Conservation (phyloP, 2,888 invertebrate species). For the Osedax frankpressi region DNA sequence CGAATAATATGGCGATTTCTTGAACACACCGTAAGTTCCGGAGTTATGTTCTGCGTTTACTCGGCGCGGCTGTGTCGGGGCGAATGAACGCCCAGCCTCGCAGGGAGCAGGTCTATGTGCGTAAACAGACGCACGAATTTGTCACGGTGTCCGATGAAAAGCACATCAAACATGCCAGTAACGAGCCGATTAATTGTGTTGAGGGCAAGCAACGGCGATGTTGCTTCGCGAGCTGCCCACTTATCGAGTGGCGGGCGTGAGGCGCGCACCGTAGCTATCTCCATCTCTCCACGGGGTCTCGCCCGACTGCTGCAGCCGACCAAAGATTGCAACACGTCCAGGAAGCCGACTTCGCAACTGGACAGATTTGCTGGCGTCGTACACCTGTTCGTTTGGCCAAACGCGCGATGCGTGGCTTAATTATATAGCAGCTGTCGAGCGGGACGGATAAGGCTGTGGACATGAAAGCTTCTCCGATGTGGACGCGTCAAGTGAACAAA, state of each 20-base stretch:
- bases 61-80: neutral
- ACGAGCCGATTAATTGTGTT: constrained; percentile 7
- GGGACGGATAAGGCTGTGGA: constrained; percentile 3
- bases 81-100: neutral
- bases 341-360: neutral
- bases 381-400: constrained; percentile 6
- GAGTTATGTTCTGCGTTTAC: neutral
- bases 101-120: neutral
- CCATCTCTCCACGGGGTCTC: neutral
- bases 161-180: neutral
- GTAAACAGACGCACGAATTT: constrained; percentile 5
- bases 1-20: constrained; percentile 5
- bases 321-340: constrained; percentile 8
- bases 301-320: neutral
- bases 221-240: constrained; percentile 5
- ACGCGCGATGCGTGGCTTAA: constrained; percentile 2
- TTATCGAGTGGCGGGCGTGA: neutral
- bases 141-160: constrained; percentile 11
- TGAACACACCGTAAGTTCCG: neutral
- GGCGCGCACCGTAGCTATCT: neutral
- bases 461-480: neutral
- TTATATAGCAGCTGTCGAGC: neutral
- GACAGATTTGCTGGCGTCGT: constrained; percentile 2
- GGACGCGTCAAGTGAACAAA: constrained; percentile 2
- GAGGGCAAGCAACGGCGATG: neutral